Evolutionary conservation across 2,797 vertebrate genomes (phyloP), one percentile per base, ranked within the genome.

Genomic region (Nasua narica): DNA sequence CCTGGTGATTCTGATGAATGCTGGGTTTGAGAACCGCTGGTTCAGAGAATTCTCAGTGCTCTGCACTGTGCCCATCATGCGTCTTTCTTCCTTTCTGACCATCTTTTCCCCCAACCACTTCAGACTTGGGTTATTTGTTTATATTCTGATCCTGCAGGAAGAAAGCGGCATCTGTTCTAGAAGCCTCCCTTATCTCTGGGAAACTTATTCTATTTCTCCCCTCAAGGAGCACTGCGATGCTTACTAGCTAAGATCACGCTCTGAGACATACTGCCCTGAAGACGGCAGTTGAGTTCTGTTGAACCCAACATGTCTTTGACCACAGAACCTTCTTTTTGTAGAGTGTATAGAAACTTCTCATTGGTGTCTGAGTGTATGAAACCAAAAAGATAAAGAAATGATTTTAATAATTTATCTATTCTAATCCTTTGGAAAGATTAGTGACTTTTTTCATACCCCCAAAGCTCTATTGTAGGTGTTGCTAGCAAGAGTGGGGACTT

Each of bases 111-210:
- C 50, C 90, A 69, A 67, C 50, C 46, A 12, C 35, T 4, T 72
- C 29, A 88, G 91, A 88, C 77, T 90, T 87, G n/a, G 40, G 13
- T 90, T 70, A 40, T 78, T 78, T 94, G 60, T 91, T 83, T 93
- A 69, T 54, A 58, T 76, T 90, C 40, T 77, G 40, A 58, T 74
- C 25, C 90, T 40, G 21, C 67, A 23, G 52, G 82, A 95, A 77
- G 48, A 74, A 95, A 93, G 35, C 62, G 54, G 4, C 23, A 1
- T 65, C 65, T 95, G 15, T 76, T 94, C 56, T 83, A 29, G 56
- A 95, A 83, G 43, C 65, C 13, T 56, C 58, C 14, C 18, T 0
- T 74, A 37, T 58, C 48, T 65, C 94, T 76, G 23, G 46, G 87
- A 83, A 70, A 48, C 16, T 43, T 89, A 70, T 25, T 91, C 7